phyloP scores from a whole-genome alignment of 2,888 invertebrate genomes.

The Lithodes maja region DNA sequence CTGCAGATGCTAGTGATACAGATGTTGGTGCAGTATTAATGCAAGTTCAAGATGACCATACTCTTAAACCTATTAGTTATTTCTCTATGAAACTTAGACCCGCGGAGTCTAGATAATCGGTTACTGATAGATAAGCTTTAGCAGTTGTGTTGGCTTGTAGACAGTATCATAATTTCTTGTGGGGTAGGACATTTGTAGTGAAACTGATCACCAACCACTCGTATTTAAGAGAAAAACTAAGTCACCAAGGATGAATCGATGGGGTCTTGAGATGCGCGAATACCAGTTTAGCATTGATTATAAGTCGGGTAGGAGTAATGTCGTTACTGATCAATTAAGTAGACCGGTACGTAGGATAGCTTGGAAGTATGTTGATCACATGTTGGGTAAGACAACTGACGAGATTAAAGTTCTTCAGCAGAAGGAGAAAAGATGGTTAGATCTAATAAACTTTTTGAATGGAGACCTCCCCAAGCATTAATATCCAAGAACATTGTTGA shows the following conservation, averaged over 20 bases:
- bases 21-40: background rate
- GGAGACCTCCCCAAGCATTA: background rate
- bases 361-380: background rate
- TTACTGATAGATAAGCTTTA: background rate
- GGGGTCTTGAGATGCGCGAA: slow-evolving; percentile 8
- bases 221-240: slow-evolving; percentile 28
- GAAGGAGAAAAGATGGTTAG: background rate
- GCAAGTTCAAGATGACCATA: background rate
- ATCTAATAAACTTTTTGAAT: background rate
- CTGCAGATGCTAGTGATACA: background rate
- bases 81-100: slow-evolving; percentile 1
- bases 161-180: background rate
- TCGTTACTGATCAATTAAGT: background rate
- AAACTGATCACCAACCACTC: slow-evolving; percentile 10
- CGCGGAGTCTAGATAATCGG: background rate
- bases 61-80: background rate
- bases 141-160: background rate
- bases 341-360: background rate
- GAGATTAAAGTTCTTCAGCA: background rate
- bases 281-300: slow-evolving; percentile 14
- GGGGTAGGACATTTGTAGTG: background rate
- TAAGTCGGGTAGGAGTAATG: background rate
- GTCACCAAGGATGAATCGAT: slow-evolving; percentile 7
- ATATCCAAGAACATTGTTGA: background rate
- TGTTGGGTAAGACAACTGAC: background rate